phyloP scores from a whole-genome alignment of 2,113 vertebrate genomes.

The Danio rerio region DNA sequence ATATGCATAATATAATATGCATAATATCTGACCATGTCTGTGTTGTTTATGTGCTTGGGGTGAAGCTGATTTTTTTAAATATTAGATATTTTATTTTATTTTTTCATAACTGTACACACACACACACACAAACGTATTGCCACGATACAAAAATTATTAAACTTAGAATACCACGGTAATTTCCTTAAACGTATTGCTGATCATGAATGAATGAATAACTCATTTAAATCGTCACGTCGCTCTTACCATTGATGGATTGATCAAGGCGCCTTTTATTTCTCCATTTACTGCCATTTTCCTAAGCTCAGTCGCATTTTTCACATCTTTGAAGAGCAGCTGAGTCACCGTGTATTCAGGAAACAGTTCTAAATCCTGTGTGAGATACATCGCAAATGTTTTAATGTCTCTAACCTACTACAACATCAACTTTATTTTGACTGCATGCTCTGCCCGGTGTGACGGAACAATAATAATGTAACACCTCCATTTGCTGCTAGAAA shows the following conservation, averaged over 20 bases:
- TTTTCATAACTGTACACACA: too few species aligned
- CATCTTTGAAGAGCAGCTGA: constrained; percentile 84
- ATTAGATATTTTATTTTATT: too few species aligned
- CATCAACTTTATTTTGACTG: background rate
- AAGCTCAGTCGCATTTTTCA: constrained; percentile 85
- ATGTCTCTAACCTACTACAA: constrained; percentile 36
- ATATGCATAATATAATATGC: too few species aligned
- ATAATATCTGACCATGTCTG: too few species aligned
- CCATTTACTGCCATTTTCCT: constrained; percentile 85
- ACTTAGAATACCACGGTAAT: background rate
- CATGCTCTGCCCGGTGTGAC: background rate
- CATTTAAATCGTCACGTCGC: background rate
- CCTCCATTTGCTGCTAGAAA: constrained; percentile 19
- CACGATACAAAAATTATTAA: too few species aligned
- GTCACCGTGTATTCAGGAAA: constrained; percentile 82
- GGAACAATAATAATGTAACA: constrained; percentile 72
- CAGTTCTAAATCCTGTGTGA: constrained; percentile 81
- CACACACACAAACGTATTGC: too few species aligned
- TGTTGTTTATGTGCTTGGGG: too few species aligned
- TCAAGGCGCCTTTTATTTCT: constrained; percentile 79
- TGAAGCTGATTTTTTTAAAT: too few species aligned
- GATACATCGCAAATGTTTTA: constrained; percentile 70
- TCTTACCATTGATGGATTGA: constrained; percentile 88
- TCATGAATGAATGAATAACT: background rate
- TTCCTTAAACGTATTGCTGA: background rate